Base-by-base conservation (phyloP, 2,113 vertebrate species). In the Archocentrus centrarchus region DNA sequence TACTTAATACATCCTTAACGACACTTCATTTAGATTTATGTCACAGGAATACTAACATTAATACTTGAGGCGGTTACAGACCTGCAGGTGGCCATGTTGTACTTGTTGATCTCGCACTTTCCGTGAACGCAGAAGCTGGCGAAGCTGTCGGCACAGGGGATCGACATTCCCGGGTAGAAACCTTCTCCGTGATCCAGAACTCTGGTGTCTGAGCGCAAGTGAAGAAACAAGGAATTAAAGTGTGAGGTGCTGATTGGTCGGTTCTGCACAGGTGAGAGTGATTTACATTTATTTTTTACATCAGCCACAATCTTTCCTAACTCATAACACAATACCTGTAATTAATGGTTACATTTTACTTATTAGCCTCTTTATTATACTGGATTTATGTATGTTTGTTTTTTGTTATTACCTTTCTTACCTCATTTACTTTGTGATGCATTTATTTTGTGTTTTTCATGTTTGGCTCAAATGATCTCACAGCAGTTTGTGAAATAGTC, bases 81-180 rank as follows among this genome's bases (percentile, higher is more conserved):
- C 97, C 97, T 97, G 96, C 98, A 99, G 94, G 96, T 97, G 94
- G 97, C 96, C 87, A 96, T 96, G 95, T 97, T 97, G 95, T 97
- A 97, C 88, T 97, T 96, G 92, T 97, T 96, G 92, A 98, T 96
- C 96, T 98, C 98, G 89, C 98, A 99, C 80, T 97, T 97, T 47
- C 98, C 98, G 62, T 99, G 98, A 81, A 98, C 96, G 79, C 98
- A 99, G 92, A 97, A 97, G 77, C 95, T 95, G 22, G 96, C 96
- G 92, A 97, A 97, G 92, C 95, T 96, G 90, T 99, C 97, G 59
- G 97, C 93, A 80, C 98, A 99, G 89, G 97, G 97, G 91, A 97
- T 94, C 15, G 98, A 96, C 93, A 96, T 96, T 76, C 97, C 97
- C 81, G 97, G 94, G 83, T 97, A 97, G 94, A 97, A 96, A 24